phyloP scores from a whole-genome alignment of 2,113 vertebrate genomes.

The Crocuta crocuta region DNA sequence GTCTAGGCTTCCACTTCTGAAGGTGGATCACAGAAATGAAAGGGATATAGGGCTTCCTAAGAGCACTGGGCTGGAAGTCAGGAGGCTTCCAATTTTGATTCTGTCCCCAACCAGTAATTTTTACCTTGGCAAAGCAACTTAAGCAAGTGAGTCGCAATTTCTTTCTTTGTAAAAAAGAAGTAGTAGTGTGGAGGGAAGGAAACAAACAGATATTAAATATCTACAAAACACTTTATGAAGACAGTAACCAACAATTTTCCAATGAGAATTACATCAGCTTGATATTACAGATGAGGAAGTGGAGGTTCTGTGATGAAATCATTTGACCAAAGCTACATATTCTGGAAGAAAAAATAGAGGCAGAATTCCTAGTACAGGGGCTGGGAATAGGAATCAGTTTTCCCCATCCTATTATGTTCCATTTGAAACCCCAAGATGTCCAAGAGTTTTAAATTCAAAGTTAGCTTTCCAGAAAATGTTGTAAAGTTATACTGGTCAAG shows the following conservation, averaged over 20 bases:
- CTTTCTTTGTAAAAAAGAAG: not conserved
- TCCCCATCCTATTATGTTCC: not conserved
- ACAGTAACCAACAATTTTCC: not conserved
- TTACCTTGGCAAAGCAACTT: not conserved
- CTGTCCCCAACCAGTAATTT: not conserved
- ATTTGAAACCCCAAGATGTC: not conserved
- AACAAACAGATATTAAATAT: not conserved
- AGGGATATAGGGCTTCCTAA: not conserved
- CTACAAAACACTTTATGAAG: not conserved
- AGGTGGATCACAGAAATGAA: not conserved
- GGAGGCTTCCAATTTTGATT: constrained; percentile 14
- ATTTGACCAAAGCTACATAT: not conserved
- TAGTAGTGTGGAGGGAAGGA: not conserved
- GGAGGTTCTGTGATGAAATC: not conserved
- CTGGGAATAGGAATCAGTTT: not conserved
- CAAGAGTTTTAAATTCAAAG: not conserved
- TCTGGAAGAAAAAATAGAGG: not conserved
- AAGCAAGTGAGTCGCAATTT: not conserved
- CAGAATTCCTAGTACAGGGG: not conserved
- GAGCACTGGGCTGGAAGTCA: not conserved
- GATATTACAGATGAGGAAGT: not conserved
- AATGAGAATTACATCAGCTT: not conserved
- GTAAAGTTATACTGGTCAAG: not conserved
- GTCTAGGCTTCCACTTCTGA: not conserved
- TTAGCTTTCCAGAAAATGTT: not conserved